Evolutionary conservation across 2,888 invertebrate genomes (phyloP).

Genomic region (Rugalucina vietnamica): DNA sequence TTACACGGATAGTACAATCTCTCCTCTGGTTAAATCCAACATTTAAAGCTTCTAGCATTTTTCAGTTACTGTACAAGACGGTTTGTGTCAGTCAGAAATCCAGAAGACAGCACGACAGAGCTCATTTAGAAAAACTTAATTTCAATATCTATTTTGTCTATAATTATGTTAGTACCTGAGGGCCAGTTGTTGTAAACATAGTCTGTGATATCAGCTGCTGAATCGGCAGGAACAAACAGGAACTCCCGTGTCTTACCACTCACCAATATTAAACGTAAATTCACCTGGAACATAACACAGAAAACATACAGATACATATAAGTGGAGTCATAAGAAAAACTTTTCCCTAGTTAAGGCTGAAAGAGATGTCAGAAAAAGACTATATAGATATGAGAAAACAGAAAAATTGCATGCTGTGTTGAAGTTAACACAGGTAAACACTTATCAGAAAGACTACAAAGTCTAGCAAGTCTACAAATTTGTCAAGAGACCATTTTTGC

Average conservation of each 20-base stretch:
- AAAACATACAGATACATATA: not conserved
- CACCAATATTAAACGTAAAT: conserved; percentile 98
- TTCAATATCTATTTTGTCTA: not conserved
- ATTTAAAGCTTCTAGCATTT: too few species aligned
- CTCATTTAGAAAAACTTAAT: too few species aligned
- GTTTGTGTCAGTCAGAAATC: too few species aligned
- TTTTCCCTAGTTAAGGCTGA: not conserved
- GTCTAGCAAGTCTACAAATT: not conserved
- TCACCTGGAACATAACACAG: conserved; percentile 90
- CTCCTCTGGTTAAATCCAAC: too few species aligned
- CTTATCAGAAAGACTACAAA: not conserved
- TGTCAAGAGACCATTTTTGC: too few species aligned
- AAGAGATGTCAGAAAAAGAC: not conserved
- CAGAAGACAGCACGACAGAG: too few species aligned
- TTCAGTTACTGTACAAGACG: too few species aligned
- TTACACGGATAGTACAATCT: too few species aligned
- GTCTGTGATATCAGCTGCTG: conserved; percentile 99
- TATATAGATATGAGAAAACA: not conserved
- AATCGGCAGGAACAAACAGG: conserved; percentile 97
- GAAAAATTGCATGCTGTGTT: not conserved
- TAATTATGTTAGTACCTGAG: conserved; percentile 88
- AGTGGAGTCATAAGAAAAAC: not conserved
- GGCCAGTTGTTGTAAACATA: conserved; percentile 99
- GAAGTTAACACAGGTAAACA: not conserved
- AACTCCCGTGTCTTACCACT: conserved; percentile 99